Conservation (phyloP, 2,888 invertebrate species). For the Tetranychus piercei region DNA sequence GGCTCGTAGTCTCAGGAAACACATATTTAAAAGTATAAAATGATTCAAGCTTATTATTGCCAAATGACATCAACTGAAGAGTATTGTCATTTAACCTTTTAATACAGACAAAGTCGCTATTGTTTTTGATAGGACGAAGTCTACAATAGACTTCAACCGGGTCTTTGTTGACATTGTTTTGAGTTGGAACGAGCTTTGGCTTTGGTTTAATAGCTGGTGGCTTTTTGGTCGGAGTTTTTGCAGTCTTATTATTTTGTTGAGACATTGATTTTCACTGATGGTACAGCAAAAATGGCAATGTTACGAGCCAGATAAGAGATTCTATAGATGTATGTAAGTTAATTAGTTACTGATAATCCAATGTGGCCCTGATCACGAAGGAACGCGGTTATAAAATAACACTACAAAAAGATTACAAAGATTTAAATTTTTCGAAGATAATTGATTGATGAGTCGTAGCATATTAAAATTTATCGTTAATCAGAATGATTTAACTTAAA, state of each 20-base stretch:
- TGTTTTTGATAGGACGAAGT: constrained; percentile 51
- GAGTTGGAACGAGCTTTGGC: not conserved
- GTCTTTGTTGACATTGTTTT: constrained; percentile 32
- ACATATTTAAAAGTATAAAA: constrained; percentile 51
- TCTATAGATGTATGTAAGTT: too few relatives aligned
- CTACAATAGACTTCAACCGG: constrained; percentile 76
- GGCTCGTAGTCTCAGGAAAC: constrained; percentile 55
- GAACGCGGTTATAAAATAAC: too few relatives aligned
- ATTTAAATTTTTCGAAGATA: too few relatives aligned
- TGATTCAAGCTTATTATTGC: constrained; percentile 25
- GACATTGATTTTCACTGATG: too few relatives aligned
- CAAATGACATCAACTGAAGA: constrained; percentile 34
- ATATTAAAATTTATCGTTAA: too few relatives aligned
- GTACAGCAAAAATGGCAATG: too few relatives aligned
- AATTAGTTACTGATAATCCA: too few relatives aligned
- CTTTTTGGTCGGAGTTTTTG: not conserved
- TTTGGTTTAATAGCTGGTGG: constrained; percentile 3
- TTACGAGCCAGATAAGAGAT: too few relatives aligned
- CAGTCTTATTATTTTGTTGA: not conserved
- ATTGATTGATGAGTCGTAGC: too few relatives aligned
- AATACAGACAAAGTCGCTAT: constrained; percentile 38
- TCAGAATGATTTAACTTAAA: too few relatives aligned
- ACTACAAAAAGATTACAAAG: too few relatives aligned
- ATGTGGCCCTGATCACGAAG: too few relatives aligned
- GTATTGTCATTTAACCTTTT: constrained; percentile 31